Evolutionary conservation across 2,113 vertebrate genomes (phyloP), one percentile per base, ranked within the genome.

Genomic region (Lepus americanus): DNA sequence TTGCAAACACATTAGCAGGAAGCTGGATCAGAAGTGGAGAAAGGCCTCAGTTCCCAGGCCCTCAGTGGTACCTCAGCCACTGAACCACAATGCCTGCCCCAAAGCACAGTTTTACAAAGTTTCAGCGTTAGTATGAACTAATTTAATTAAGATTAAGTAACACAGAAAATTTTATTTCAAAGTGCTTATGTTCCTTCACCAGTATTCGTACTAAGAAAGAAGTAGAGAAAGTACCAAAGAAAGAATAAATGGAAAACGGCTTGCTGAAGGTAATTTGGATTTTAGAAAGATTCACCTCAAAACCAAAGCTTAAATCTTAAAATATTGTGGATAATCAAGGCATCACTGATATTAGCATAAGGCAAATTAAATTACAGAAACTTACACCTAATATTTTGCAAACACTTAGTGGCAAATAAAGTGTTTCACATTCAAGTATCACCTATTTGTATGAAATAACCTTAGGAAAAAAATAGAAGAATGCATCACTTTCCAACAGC

Each of bases 401-500:
- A 73, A 79, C 69, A 64, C 63, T 31, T 11, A 77, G 73, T 31
- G 64, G 2, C 3, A 39, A 31, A 69, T 63, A 27, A 82, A 95
- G 55, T 77, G 76, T 59, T 70, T 64, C 2, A 6, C 44, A 49
- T 51, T 7, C 77, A 66, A 72, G 3, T 33, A 4, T 88, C 63
- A 20, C 16, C 19, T 85, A 23, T 59, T 78, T 77, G 20, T n/a
- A 77, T 76, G 16, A 2, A 39, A 5, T 51, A 33, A 69, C 86
- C 6, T 61, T 93, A 88, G 23, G 10, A 19, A 19, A 44, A 93
- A 83, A 63, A 66, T 69, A 81, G 8, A 49, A 87, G 11, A 76
- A 74, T 3, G 17, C 14, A 90, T 79, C 22, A 74, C 81, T 90
- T 94, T 61, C 9, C 94, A 94, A 89, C 83, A 59, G 79, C 29